Evolutionary conservation across 2,113 vertebrate genomes (phyloP), one percentile per base, ranked within the genome.

Genomic region (Dromas ardeola): DNA sequence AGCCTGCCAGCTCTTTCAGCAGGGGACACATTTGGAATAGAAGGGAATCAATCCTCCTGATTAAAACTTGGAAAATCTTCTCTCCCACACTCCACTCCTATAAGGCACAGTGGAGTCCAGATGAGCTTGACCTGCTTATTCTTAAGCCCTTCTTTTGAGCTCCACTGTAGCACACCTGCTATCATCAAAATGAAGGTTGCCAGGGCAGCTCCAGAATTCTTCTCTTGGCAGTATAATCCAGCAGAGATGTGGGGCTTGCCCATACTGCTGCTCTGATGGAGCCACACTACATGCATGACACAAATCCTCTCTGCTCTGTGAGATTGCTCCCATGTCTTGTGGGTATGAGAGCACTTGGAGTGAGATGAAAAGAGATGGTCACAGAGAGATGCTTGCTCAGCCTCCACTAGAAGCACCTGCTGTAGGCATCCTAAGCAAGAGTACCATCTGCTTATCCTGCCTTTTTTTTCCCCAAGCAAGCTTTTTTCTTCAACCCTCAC

Each of bases 231-330:
- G 2, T 30, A 34, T 11, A n/a, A 71, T 34, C 10, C 20, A 83
- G 7, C 36, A 59, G 49, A 65, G 53, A 40, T 20, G 7, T 6
- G 42, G 59, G 42, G 20, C 25, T 79, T 69, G 36, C 32, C 42
- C 29, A 15, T 2, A 21, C 11, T 7, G 38, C 47, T n/a, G 10
- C 43, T 69, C 66, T 30, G 40, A 32, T 16, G 36, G 36, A 61
- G 25, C 22, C 59, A 7, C 8, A 2, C 15, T 15, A 9, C 40
- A 15, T 0, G 1, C 20, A 43, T 42, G n/a, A 38, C n/a, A 65
- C 4, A 55, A 79, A 91, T 12, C 7, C 1, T 0, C n/a, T 77
- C 38, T 69, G 30, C 23, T 13, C 27, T 52, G 18, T 52, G n/a
- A 70, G 5, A 8, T 23, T 38, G 30, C 9, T 83, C 15, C 40